Evolutionary conservation across 2,113 vertebrate genomes (phyloP), one percentile per base, ranked within the genome.

Genomic region (Aviceda subcristata): DNA sequence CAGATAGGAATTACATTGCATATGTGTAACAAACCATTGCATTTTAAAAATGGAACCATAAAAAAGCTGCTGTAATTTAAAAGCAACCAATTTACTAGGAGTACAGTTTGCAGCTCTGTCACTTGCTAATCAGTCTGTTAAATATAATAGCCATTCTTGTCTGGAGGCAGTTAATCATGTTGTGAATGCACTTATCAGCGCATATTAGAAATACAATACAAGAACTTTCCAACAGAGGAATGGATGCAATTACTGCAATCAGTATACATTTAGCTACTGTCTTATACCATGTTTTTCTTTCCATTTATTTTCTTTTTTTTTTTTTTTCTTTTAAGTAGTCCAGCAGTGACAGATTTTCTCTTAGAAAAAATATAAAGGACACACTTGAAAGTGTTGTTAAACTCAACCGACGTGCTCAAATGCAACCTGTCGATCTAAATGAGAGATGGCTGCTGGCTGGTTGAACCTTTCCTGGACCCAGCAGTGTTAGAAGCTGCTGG

Each of bases 151-250:
- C 96, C 96, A 64, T 97, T 97, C 97, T 94, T 96, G 97, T 98
- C 97, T 97, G 89, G 55, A 92, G 97, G 97, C 93, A 95, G 93
- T 98, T 98, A 98, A 97, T 98, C 98, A 97, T 97, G 82, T 98
- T 98, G 92, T 97, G 97, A 98, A 97, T 97, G 96, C 77, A 97
- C 94, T 97, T 98, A 98, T 98, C 97, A 96, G 97, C 21, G 39
- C 86, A 21, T 95, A 95, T 98, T 97, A 98, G 97, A 96, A 94
- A 97, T 96, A 97, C 94, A 97, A 93, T 95, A 96, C 87, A 55
- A 34, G 95, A 92, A 92, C 96, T 97, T 97, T 89, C 96, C 45
- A 12, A 81, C 90, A 63, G 94, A 95, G 96, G 94, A 93, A 94
- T 97, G 96, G 57, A 63, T 90, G 95, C 96, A 97, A 97, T 97